phyloP scores from a whole-genome alignment of 1,140 invertebrate genomes.

The Drosophila gunungcola region DNA sequence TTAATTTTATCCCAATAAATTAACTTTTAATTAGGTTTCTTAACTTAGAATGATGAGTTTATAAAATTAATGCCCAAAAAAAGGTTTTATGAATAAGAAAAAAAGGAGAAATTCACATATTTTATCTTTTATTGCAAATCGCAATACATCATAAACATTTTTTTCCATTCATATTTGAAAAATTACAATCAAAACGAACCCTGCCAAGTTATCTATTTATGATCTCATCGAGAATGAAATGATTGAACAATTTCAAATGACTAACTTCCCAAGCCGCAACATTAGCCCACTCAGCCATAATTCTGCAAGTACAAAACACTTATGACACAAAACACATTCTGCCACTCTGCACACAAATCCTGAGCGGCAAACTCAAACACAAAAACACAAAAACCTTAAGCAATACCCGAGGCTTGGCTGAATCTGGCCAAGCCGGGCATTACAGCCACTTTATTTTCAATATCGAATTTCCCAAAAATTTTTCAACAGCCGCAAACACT shows the following conservation, averaged over 20 bases:
- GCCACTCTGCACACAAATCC: conserved; percentile 50
- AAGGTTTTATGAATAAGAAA: no score
- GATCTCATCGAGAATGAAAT: neutral
- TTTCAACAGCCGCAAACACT: conserved; percentile 79
- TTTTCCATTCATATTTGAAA: no score
- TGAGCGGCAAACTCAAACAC: neutral
- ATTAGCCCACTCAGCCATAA: conserved; percentile 2
- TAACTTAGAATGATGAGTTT: no score
- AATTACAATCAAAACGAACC: no score
- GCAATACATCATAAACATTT: no score
- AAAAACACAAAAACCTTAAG: conserved; percentile 12
- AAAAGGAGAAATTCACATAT: no score
- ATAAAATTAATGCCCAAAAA: no score
- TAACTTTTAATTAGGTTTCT: no score
- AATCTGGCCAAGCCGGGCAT: conserved; percentile 27
- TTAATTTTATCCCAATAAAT: no score
- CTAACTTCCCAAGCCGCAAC: neutral
- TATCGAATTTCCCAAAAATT: conserved; percentile 73
- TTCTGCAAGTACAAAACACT: conserved; percentile 13
- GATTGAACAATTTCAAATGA: neutral
- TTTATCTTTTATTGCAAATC: no score
- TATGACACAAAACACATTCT: conserved; percentile 23
- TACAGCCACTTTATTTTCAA: conserved; percentile 69
- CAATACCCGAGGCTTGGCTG: conserved; percentile 9
- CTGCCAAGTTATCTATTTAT: no score